Base-by-base conservation (phyloP, 64 coral and sea anemone genomes). In the Orbicella faveolata region DNA sequence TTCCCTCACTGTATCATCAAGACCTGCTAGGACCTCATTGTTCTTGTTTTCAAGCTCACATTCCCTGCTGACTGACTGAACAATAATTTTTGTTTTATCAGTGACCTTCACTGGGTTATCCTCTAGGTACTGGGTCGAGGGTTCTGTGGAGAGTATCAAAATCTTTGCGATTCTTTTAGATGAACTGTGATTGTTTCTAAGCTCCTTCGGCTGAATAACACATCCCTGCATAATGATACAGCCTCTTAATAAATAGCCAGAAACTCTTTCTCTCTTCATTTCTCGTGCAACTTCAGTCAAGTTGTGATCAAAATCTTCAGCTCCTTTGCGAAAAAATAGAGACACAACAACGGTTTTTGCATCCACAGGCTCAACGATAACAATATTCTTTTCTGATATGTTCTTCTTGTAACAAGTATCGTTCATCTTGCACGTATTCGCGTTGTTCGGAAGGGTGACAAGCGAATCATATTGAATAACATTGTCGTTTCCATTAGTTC, bases 401-500 rank as follows among this genome's bases (percentile, higher is more conserved):
- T 84, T 52, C 61, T 69, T 61, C 62, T 23, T 78, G 11, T 9
- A 69, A 34, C n/a, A 52, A 64, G 9, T 54, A 6, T 52, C 10
- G 3, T 75, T 23, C n/a, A 64, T 25, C 68, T 6, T 48, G 57
- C 19, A 34, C 34, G 15, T 78, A 77, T 61, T 86, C 23, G 23
- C 23, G 25, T 21, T 51, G 12, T 66, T 77, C 54, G 34, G 87
- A 33, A 93, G 66, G 0, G 26, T 91, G 54, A 93, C 91, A 72
- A 90, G 83, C 1, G 69, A n/a, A 75, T 96, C 88, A 34, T 82
- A 78, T 69, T 96, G 94, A 57, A 90, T 79, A 33, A 96, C 8
- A 2, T 41, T 72, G 16, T 23, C 41, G 36, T 35, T 57, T 41
- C 82, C 55, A 18, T 89, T 61, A 16, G 9, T 14, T 33, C 66